These are phyloP conservation scores for Lasaia peninsularis DNA, from an alignment of 1,140 invertebrate species.

Conservation along the genomic window DNA sequence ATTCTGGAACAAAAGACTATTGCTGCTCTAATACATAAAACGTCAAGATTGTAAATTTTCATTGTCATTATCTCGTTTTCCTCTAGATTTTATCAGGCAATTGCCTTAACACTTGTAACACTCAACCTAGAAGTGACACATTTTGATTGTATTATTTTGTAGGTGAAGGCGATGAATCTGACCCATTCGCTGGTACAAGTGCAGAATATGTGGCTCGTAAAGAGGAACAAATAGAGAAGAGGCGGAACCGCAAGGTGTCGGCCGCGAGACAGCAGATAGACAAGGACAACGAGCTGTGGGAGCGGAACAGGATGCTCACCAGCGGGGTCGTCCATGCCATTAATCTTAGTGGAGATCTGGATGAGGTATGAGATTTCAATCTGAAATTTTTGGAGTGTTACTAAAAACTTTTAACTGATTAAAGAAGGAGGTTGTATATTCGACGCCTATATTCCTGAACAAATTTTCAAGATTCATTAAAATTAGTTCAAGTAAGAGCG, in stretches of 20 bases:
- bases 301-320: slow-evolving; percentile 97
- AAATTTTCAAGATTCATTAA: too few species aligned
- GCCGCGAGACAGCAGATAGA: slow-evolving; percentile 96
- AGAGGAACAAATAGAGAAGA: slow-evolving; percentile 93
- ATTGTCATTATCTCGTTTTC: too few species aligned
- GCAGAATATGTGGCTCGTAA: slow-evolving; percentile 94
- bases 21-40: too few species aligned
- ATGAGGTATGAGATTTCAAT: slow-evolving; percentile 80
- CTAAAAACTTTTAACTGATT: background rate
- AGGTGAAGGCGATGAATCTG: slow-evolving; percentile 93
- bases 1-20: too few species aligned
- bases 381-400: background rate
- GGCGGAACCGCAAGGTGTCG: slow-evolving; percentile 93
- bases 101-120: too few species aligned
- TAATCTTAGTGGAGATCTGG: slow-evolving; percentile 94
- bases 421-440: too few species aligned
- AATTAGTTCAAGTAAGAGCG: too few species aligned
- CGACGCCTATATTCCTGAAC: too few species aligned
- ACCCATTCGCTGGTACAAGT: slow-evolving; percentile 93
- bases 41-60: too few species aligned
- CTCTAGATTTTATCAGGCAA: too few species aligned
- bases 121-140: too few species aligned
- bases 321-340: slow-evolving; percentile 95
- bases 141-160: slow-evolving; percentile 6
- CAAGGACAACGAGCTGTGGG: slow-evolving; percentile 99